Conservation (phyloP, 2,888 invertebrate species). For the Melieria picta region DNA sequence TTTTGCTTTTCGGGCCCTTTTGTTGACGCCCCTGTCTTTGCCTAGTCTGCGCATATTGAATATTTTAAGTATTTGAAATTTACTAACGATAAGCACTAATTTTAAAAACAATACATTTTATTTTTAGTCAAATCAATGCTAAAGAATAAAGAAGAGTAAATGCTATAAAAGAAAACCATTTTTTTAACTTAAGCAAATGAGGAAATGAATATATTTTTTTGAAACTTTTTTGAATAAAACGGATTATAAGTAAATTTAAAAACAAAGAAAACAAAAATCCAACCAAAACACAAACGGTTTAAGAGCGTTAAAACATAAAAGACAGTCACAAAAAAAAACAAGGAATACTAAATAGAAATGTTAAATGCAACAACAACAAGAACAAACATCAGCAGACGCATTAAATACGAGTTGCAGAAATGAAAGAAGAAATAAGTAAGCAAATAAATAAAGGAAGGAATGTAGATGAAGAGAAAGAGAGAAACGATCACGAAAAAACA, state of each 20-base stretch:
- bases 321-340: too few relatives aligned
- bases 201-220: conserved; percentile 60
- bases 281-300: too few relatives aligned
- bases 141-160: conserved; percentile 40
- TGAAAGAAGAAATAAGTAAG: background rate
- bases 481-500: conserved; percentile 29
- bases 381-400: too few relatives aligned
- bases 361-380: too few relatives aligned
- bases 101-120: conserved; percentile 29
- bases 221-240: conserved; percentile 57
- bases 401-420: too few relatives aligned
- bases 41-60: too few relatives aligned
- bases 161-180: conserved; percentile 43
- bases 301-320: too few relatives aligned
- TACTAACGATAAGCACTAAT: background rate
- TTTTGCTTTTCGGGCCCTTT: background rate
- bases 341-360: too few relatives aligned
- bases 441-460: conserved; percentile 42
- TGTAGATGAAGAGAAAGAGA: conserved; percentile 36
- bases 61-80: too few relatives aligned
- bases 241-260: too few relatives aligned
- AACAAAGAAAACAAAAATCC: conserved; percentile 42
- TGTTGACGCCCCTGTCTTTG: too few relatives aligned
- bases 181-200: conserved; percentile 57
- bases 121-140: conserved; percentile 36